Evolutionary conservation across 1,140 invertebrate species (phyloP).

Genomic region (Orchesella cincta): DNA sequence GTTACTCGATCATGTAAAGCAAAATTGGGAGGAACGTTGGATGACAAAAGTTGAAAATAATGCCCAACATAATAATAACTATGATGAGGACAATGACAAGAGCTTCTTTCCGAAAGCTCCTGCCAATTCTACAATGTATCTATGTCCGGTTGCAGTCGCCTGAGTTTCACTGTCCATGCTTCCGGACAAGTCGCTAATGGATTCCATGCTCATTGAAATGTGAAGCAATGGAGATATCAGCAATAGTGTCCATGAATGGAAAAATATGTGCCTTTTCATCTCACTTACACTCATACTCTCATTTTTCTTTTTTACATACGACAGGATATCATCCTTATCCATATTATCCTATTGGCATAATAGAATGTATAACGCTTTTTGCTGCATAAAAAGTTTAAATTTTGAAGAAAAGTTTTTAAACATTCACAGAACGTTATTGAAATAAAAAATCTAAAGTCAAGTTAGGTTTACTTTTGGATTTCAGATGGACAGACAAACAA

Average conservation of each 20-base stretch:
- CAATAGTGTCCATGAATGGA: slow-evolving; percentile 1
- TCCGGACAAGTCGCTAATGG: slow-evolving; percentile 25
- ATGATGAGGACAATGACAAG: neutral
- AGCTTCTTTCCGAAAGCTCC: slow-evolving; percentile 19
- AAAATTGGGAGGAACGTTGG: too few species aligned
- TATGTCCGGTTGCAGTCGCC: slow-evolving; percentile 17
- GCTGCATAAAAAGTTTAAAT: too few species aligned
- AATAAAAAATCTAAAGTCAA: too few species aligned
- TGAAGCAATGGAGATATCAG: slow-evolving; percentile 27
- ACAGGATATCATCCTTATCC: neutral
- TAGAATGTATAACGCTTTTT: too few species aligned
- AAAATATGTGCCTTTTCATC: neutral
- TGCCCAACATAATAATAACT: neutral
- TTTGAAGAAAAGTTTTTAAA: too few species aligned
- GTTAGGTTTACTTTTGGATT: too few species aligned
- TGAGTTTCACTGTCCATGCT: slow-evolving; percentile 24
- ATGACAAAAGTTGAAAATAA: neutral
- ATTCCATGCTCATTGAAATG: slow-evolving; percentile 27
- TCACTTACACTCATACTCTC: slow-evolving; percentile 1
- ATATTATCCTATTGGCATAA: too few species aligned
- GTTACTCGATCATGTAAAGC: too few species aligned
- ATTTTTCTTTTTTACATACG: neutral
- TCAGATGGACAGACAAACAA: too few species aligned
- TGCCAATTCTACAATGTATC: slow-evolving; percentile 19
- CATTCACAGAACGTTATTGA: neutral